Conservation (phyloP, 1,140 invertebrate species). For the Nylanderia fulva region DNA sequence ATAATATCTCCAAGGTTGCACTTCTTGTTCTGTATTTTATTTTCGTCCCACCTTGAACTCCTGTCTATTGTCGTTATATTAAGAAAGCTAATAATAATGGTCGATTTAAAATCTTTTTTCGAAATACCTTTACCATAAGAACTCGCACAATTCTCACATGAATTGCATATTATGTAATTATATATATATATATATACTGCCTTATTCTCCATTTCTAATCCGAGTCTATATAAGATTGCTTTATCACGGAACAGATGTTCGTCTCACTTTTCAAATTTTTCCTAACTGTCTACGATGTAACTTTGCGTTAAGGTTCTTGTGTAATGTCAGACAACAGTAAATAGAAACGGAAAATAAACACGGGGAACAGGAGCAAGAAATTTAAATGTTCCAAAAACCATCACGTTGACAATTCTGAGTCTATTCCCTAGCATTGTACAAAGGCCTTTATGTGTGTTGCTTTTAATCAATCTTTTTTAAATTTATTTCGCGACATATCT, state of each 20-base stretch:
- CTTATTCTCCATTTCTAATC: slow-evolving; percentile 6
- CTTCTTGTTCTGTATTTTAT: slow-evolving; percentile 37
- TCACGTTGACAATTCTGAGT: no score
- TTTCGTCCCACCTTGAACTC: slow-evolving; percentile 57
- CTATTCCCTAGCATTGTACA: no score
- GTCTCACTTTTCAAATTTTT: background rate
- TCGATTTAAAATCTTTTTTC: background rate
- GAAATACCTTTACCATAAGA: background rate
- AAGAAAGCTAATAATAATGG: slow-evolving; percentile 42
- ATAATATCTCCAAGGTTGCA: slow-evolving; percentile 50
- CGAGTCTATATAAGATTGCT: background rate
- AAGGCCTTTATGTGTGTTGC: background rate
- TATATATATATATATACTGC: background rate
- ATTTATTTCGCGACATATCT: background rate
- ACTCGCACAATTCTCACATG: background rate
- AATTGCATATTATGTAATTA: slow-evolving; percentile 3
- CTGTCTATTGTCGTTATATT: slow-evolving; percentile 50
- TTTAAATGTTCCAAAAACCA: no score
- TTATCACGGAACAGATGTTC: background rate
- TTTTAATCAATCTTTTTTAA: background rate
- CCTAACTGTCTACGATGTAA: background rate
- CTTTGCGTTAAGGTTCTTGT: background rate
- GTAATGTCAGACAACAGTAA: no score
- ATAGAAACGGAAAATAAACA: no score
- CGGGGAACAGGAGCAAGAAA: no score